Evolutionary conservation across 2,888 invertebrate species (phyloP).

Genomic region (Drepanosiphum platanoidis): DNA sequence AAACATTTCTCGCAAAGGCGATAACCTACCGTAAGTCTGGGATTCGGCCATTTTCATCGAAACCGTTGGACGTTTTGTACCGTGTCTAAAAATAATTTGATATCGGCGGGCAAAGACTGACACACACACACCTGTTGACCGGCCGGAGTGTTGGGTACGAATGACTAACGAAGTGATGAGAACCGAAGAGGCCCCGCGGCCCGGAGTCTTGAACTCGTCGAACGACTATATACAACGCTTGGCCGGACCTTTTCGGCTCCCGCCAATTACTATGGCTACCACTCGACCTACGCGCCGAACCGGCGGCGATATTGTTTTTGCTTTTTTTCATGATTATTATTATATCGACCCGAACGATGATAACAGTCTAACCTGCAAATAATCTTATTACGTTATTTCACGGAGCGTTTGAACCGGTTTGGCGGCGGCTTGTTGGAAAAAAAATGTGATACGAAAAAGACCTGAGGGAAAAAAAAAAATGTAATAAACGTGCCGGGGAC

Average conservation of each 20-base stretch:
- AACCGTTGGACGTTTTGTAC: not conserved
- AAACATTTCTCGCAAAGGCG: not conserved
- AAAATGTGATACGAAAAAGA: not conserved
- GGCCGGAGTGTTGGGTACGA: not conserved
- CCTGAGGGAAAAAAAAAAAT: not conserved
- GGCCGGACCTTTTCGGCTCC: no score
- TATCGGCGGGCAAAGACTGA: no score
- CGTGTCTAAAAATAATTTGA: no score
- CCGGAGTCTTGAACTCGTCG: no score
- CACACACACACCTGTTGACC: not conserved
- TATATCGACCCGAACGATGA: not conserved
- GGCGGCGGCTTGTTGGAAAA: constrained; percentile 3
- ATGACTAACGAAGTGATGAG: not conserved
- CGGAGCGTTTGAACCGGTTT: constrained; percentile 11
- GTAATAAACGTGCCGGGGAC: not conserved
- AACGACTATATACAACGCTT: not conserved
- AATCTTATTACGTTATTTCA: no score
- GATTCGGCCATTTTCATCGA: not conserved
- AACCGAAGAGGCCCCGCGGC: not conserved
- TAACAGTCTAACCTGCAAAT: constrained; percentile 29
- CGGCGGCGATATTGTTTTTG: no score
- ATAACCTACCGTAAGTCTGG: constrained; percentile 1
- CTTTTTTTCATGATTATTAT: no score
- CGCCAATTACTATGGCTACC: not conserved
- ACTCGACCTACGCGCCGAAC: no score